Conservation (phyloP, 1,140 invertebrate genomes). For the Ostrea edulis region DNA sequence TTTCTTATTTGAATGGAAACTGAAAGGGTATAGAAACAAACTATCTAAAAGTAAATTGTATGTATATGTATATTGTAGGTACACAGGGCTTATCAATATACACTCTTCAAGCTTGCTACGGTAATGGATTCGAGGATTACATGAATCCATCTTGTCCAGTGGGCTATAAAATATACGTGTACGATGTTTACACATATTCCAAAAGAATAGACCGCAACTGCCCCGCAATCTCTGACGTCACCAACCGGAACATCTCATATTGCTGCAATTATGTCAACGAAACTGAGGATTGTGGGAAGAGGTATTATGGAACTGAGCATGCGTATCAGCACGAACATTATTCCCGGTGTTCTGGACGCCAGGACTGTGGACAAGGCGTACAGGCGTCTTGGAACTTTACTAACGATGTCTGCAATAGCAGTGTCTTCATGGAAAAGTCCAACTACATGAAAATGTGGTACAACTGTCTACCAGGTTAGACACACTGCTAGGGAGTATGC, state of each 20-base stretch:
- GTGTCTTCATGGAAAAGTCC: neutral
- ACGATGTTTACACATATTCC: conserved; percentile 40
- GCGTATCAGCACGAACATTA: conserved; percentile 27
- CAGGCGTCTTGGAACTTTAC: conserved; percentile 43
- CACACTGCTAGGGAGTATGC: neutral
- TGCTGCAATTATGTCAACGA: conserved; percentile 52
- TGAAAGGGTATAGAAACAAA: too few relatives aligned
- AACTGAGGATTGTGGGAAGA: conserved; percentile 51
- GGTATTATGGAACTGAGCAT: conserved; percentile 34
- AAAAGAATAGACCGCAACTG: conserved; percentile 31
- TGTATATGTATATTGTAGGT: neutral
- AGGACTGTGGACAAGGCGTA: neutral
- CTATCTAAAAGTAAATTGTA: too few relatives aligned
- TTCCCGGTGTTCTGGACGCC: conserved; percentile 7
- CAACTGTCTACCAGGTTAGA: conserved; percentile 46
- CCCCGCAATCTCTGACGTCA: neutral
- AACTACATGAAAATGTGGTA: conserved; percentile 47
- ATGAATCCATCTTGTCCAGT: neutral
- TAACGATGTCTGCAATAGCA: neutral
- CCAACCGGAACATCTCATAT: neutral
- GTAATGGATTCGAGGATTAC: conserved; percentile 2
- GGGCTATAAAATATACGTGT: conserved; percentile 1
- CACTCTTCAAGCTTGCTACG: conserved; percentile 27
- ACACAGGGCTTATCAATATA: neutral
- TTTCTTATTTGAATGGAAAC: too few relatives aligned